Conservation (phyloP, 2,797 vertebrate genomes). For the Hippopotamyrus pictus region DNA sequence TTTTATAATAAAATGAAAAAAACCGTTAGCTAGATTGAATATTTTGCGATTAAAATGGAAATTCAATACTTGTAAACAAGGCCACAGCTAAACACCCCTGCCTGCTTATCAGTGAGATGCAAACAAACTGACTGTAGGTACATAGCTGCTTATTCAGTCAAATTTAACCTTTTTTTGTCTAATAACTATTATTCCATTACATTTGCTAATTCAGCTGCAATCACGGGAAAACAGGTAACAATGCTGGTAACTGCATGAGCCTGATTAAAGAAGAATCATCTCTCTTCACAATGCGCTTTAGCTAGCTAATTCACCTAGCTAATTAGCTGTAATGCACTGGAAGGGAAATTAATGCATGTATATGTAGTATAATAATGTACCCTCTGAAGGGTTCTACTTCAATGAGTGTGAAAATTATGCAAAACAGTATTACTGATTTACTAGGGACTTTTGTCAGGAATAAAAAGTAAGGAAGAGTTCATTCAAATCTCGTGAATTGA, state of each 20-base stretch:
- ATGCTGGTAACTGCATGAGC: not conserved
- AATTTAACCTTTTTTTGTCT: not conserved
- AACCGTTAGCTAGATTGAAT: not conserved
- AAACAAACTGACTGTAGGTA: not conserved
- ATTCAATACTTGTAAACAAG: not conserved
- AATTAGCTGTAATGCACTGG: conserved; percentile 3
- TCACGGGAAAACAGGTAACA: not conserved
- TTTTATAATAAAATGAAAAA: not conserved
- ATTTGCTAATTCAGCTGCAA: not conserved
- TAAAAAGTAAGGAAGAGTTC: not conserved
- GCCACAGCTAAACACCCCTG: not conserved
- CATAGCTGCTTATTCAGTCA: not conserved
- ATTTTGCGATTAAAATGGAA: not conserved
- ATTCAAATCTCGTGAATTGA: not conserved
- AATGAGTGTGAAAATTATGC: not conserved
- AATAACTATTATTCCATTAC: not conserved
- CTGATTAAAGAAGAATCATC: not conserved
- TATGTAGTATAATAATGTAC: not conserved
- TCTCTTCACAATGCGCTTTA: not conserved
- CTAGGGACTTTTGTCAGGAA: not conserved
- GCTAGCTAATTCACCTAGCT: conserved; percentile 11
- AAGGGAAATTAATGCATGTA: conserved; percentile 4
- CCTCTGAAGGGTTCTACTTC: not conserved
- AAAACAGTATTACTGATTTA: not conserved
- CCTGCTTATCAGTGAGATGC: not conserved